Evolutionary conservation across 2,888 invertebrate genomes (phyloP), one percentile per base, ranked within the genome.

Genomic region (Laspeyria flexula): DNA sequence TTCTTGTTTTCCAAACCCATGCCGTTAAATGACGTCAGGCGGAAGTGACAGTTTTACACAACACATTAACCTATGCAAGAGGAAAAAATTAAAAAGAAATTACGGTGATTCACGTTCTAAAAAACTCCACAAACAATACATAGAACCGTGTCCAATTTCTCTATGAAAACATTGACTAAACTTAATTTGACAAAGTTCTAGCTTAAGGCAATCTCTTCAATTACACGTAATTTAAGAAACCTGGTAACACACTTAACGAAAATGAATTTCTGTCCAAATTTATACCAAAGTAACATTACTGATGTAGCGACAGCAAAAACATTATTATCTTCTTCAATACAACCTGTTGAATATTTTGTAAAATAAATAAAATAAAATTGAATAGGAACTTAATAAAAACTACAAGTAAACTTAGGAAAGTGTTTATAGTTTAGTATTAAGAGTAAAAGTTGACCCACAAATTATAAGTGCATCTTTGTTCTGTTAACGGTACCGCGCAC

Each of bases 401-500:
- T 25, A 25, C 7, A 27, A n/a, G 11, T 21, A 48, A 29, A 16
- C 31, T 16, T 35, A 53, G 30, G 48, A 60, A 60, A 69, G 59
- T 66, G 45, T 55, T n/a, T 55, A 51, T 54, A 61, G 57, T 67
- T 53, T 64, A 59, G 44, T 55, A 49, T 49, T 48, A 61, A 62
- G 65, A 69, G 69, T 69, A 69, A 69, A 70, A 69, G 72, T 63
- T 82, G 83, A 82, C 85, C 86, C 65, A 83, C 69, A 71, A 73
- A 46, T n/a, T 3, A 52, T 60, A 50, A 58, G 51, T 69, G 70
- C 70, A 69, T 53, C 41, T 46, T 33, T 65, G 50, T 71, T 73
- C 61, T 88, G 86, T 83, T 88, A 90, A 89, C 90, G 86, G 90
- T 90, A 89, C 85, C 47, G 40, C 73, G 69, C 85, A 79, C 81